These are phyloP conservation scores for Halcyon smyrnensis DNA, from an alignment of 2,797 vertebrate species.

Conservation along the genomic window DNA sequence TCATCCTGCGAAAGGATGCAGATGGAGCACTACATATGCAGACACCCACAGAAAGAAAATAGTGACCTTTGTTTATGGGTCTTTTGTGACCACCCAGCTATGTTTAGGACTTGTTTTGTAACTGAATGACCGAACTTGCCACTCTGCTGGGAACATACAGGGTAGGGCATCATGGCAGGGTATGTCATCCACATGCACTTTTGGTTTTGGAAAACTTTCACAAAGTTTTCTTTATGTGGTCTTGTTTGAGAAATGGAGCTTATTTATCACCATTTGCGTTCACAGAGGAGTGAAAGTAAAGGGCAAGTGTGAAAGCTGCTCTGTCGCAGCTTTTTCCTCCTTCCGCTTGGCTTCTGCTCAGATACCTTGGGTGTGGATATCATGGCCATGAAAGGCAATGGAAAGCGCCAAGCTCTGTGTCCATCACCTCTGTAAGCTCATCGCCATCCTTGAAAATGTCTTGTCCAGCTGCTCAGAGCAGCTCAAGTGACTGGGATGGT, in stretches of 20 bases:
- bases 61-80: background rate
- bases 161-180: background rate
- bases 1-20: background rate
- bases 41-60: background rate
- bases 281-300: background rate
- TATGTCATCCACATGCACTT: background rate
- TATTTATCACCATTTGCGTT: background rate
- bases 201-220: background rate
- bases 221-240: background rate
- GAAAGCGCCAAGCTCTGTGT: background rate
- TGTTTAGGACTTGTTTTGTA: background rate
- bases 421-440: background rate
- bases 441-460: background rate
- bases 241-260: background rate
- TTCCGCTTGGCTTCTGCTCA: background rate
- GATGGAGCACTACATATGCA: background rate
- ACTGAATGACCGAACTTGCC: background rate
- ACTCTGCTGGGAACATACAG: accelerated
- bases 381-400: background rate
- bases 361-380: background rate
- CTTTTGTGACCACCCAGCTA: background rate
- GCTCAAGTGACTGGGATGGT: background rate
- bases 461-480: background rate
- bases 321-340: background rate
- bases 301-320: background rate